Percentiles rank a stretch among this genome's conserved stretches.
Evolutionary conservation across 2,797 vertebrate species (phyloP).

Genomic region (Hippopotamyrus pictus): DNA sequence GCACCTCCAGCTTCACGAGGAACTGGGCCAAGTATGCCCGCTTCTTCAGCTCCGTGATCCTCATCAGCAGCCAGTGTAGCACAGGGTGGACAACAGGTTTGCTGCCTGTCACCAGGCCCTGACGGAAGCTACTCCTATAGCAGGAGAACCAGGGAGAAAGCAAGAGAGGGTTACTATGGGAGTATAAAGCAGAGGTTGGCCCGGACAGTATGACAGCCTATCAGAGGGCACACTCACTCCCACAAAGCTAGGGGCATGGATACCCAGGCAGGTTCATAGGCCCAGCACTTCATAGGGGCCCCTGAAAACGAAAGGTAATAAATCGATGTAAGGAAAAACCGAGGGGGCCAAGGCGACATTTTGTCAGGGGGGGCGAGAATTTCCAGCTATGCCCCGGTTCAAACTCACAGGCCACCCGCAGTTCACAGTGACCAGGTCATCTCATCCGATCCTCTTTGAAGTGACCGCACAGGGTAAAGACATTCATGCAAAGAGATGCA

Average conservation of each 20-base stretch:
- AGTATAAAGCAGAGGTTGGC: neutral
- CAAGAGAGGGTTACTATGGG: neutral
- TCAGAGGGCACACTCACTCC: neutral
- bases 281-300: neutral
- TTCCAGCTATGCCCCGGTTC: neutral
- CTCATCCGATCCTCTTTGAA: neutral
- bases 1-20: constrained; percentile 85
- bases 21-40: constrained; percentile 90
- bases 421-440: neutral
- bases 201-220: neutral
- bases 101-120: constrained; percentile 84
- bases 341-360: neutral
- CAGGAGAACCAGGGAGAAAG: neutral
- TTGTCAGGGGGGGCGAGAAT: neutral
- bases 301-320: neutral
- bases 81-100: constrained; percentile 88
- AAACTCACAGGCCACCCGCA: neutral
- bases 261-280: neutral
- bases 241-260: neutral
- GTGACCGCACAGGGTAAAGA: neutral
- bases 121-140: constrained; percentile 80
- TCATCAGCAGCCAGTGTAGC: constrained; percentile 88
- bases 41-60: constrained; percentile 82
- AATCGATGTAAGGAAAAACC: neutral
- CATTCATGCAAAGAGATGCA: neutral